Conservation (phyloP, 2,113 vertebrate species). For the Pollachius pollachius region DNA sequence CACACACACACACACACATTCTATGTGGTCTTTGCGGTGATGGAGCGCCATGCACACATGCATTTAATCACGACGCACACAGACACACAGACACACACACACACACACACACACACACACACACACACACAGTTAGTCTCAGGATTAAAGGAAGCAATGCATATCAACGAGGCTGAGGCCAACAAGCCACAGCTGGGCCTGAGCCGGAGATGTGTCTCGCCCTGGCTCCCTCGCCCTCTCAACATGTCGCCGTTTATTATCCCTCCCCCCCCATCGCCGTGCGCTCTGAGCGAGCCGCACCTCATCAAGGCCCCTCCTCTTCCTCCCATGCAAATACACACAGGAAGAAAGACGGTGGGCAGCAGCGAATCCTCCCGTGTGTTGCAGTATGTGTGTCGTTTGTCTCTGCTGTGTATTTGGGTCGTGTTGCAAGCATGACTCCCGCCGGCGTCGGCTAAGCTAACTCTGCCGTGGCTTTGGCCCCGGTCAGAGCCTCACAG, state of each 20-base stretch:
- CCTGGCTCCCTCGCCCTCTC: slow-evolving; percentile 45
- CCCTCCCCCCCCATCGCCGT: slow-evolving; percentile 18
- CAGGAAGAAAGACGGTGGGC: too few species aligned
- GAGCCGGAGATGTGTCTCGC: slow-evolving; percentile 30
- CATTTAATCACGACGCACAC: too few species aligned
- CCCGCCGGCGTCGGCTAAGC: background rate
- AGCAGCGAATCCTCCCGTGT: too few species aligned
- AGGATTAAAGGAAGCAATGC: slow-evolving; percentile 66
- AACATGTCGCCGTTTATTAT: slow-evolving; percentile 51
- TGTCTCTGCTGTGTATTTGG: slow-evolving; percentile 11
- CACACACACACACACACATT: background rate
- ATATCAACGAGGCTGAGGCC: slow-evolving; percentile 61
- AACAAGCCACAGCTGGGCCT: slow-evolving; percentile 56
- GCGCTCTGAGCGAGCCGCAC: background rate
- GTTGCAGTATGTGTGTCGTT: slow-evolving; percentile 1
- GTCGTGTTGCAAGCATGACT: slow-evolving; percentile 15
- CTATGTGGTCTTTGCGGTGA: background rate
- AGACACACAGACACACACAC: background rate
- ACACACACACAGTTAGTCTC: slow-evolving; percentile 24
- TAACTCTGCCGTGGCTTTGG: slow-evolving; percentile 10
- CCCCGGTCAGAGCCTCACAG: background rate
- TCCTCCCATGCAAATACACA: too few species aligned
- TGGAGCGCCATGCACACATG: slow-evolving; percentile 4
- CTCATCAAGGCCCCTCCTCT: too few species aligned
- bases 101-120: slow-evolving; percentile 3